phyloP scores from a whole-genome alignment of 1,140 invertebrate genomes.

The Theocolax elegans region DNA sequence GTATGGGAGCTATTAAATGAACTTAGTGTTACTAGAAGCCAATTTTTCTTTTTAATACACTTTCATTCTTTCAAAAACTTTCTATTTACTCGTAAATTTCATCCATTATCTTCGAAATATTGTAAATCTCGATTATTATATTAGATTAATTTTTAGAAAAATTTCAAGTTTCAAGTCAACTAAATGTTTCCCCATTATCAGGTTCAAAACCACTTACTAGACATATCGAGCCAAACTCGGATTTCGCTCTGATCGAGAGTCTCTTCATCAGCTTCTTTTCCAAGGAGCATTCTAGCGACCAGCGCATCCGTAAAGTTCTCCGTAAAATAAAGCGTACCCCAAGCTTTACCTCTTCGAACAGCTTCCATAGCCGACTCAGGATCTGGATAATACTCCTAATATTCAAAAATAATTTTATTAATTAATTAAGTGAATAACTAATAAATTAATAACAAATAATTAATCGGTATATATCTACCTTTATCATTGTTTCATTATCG shows the following conservation, averaged over 20 bases:
- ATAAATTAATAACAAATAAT: no score
- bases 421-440: no score
- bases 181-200: no score
- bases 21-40: no score
- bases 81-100: no score
- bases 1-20: background rate
- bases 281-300: constrained; percentile 76
- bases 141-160: no score
- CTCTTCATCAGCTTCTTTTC: constrained; percentile 77
- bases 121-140: no score
- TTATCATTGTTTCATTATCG: constrained; percentile 73
- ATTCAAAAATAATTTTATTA: no score
- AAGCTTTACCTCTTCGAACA: constrained; percentile 80
- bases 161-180: no score
- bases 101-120: no score
- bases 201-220: constrained; percentile 83
- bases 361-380: constrained; percentile 76
- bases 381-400: constrained; percentile 77
- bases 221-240: constrained; percentile 89
- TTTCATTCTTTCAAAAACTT: no score
- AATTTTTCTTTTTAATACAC: no score
- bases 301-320: constrained; percentile 88
- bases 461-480: constrained; percentile 63
- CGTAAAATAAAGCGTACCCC: constrained; percentile 88
- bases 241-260: constrained; percentile 86